A percentile compares a stretch with the other conserved stretches of the same genome.
Conservation (phyloP, 2,888 invertebrate species). For the Teleiodes luculella region DNA sequence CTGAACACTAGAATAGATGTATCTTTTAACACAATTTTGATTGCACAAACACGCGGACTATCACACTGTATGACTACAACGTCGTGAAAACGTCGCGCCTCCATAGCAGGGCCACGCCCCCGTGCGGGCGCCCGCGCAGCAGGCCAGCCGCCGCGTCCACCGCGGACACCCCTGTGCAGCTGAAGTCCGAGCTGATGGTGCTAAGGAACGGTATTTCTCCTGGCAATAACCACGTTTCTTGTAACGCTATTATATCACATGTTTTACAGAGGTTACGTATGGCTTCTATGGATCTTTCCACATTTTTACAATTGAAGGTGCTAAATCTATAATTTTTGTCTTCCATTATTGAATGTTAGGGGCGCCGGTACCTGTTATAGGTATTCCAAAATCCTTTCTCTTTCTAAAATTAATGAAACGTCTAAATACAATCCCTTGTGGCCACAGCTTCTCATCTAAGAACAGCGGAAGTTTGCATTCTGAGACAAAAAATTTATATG, state of each 20-base stretch:
- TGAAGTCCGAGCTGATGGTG: background rate
- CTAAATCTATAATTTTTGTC: background rate
- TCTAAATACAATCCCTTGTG: conserved; percentile 17
- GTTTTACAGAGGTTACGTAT: background rate
- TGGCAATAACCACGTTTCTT: conserved; percentile 4
- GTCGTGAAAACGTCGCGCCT: background rate
- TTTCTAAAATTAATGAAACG: conserved; percentile 16
- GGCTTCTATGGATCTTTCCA: background rate
- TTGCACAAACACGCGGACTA: background rate
- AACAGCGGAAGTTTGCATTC: conserved; percentile 14
- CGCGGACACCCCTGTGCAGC: background rate
- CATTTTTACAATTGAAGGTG: background rate
- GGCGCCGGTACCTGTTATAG: background rate
- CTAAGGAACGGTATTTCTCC: background rate
- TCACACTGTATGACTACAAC: background rate
- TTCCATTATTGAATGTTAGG: background rate
- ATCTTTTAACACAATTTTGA: background rate
- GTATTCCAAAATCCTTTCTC: background rate
- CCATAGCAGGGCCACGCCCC: background rate
- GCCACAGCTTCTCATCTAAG: conserved; percentile 18
- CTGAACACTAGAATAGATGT: background rate
- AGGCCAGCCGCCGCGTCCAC: background rate
- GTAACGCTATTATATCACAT: conserved; percentile 3
- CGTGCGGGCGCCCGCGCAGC: background rate
- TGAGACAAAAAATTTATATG: conserved; percentile 17